Base-by-base conservation (phyloP, 2,888 invertebrate species). In the Eupithecia dodoneata region DNA sequence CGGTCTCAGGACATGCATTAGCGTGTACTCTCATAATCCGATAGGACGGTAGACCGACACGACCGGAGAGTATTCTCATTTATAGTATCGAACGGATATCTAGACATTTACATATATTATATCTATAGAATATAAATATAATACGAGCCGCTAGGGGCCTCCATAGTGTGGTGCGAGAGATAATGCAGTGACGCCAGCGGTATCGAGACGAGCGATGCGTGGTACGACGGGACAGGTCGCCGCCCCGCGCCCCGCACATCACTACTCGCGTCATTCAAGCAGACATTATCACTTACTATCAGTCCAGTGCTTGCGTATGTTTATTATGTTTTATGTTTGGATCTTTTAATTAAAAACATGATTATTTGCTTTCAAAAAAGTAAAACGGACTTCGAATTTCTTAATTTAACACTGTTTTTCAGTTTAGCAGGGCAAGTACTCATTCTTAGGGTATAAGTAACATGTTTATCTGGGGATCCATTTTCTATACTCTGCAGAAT, bases 181-280 rank as follows among this genome's bases (percentile, higher is more conserved):
- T 78, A 73, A 73, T 71, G 73, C 2, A 42, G 76, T 52, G 52
- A 69, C 70, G 72, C 10, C 45, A 42, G 52, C 75, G 66, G 71
- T 71, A 71, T 41, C 71, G 71, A n/a, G n/a, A 30, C 44, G n/a
- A n/a, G n/a, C n/a, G 2, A n/a, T 12, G 18, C 18, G n/a, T 18
- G 15, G 69, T 12, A 2, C 13, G 4, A 44, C 65, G 18, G 42
- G 65, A 55, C n/a, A 47, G 72, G 73, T 73, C 72, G 72, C 67
- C 70, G 67, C 71, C 72, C 72, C 59, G 74, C 65, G 44, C 44
- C 44, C 44, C 47, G 69, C 65, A 63, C 77, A 69, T 55, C 74
- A 44, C n/a, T 15, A 12, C 41, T 66, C 70, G 73, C 78, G 75
- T 78, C 78, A 78, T 71, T 71, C 73, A 52, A 67, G 69, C 18